Evolutionary conservation across 2,797 vertebrate species (phyloP).

Genomic region (Peromyscus eremicus): DNA sequence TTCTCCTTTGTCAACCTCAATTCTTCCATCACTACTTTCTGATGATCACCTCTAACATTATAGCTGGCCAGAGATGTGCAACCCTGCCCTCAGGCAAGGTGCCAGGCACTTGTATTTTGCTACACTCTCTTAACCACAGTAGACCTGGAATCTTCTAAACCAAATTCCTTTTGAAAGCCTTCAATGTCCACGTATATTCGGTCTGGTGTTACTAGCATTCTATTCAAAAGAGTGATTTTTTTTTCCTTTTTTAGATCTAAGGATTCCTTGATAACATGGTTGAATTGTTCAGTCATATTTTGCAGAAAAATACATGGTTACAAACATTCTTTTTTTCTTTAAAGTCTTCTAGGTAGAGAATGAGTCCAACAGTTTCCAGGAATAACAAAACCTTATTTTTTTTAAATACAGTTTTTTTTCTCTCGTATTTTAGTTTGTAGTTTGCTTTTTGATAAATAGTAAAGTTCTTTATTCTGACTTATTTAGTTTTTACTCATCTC

Average conservation of each 20-base stretch:
- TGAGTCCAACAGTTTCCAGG: background rate
- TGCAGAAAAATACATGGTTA: background rate
- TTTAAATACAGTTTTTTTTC: background rate
- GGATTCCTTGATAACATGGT: background rate
- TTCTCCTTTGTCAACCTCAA: background rate
- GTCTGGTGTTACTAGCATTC: background rate
- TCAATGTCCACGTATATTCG: background rate
- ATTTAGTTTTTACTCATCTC: slow-evolving; percentile 56
- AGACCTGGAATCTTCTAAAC: background rate
- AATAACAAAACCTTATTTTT: background rate
- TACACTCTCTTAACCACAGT: background rate
- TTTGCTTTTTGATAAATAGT: background rate
- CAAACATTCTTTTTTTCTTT: background rate
- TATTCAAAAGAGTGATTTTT: background rate
- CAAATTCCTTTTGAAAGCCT: background rate
- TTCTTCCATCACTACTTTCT: background rate
- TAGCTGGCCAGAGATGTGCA: background rate
- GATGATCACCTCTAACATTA: background rate
- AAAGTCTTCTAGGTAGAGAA: background rate
- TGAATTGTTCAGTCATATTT: background rate
- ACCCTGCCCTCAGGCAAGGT: background rate
- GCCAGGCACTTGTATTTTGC: background rate
- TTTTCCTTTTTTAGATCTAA: background rate
- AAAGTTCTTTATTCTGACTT: background rate
- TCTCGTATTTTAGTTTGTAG: background rate